Evolutionary conservation across 2,888 invertebrate genomes (phyloP).

Genomic region (Synergus japonicus): DNA sequence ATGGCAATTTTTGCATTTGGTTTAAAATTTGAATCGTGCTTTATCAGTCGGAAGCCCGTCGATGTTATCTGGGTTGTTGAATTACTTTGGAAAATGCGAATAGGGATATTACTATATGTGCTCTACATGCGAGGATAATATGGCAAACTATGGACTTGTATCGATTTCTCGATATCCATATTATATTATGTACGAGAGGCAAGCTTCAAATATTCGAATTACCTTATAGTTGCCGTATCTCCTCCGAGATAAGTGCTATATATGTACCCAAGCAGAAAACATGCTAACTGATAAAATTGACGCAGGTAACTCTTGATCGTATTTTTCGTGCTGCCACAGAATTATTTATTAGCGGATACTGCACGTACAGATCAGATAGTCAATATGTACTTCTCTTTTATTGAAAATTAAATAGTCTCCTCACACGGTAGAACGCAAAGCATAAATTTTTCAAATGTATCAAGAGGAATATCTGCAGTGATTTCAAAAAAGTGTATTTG

Average conservation of each 20-base stretch:
- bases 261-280: slow-evolving; percentile 1
- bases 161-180: slow-evolving; percentile 59
- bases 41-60: slow-evolving; percentile 54
- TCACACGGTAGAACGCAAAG: neutral
- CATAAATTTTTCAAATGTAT: neutral
- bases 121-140: slow-evolving; percentile 52
- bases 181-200: slow-evolving; percentile 38
- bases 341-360: slow-evolving; percentile 12
- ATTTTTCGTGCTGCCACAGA: neutral
- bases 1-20: neutral
- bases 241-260: neutral
- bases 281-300: slow-evolving; percentile 28
- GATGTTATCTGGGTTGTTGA: slow-evolving; percentile 64
- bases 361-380: neutral
- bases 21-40: neutral
- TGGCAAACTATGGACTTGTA: slow-evolving; percentile 56
- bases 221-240: slow-evolving; percentile 8
- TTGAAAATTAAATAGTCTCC: neutral
- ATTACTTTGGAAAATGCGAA: slow-evolving; percentile 63
- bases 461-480: no score
- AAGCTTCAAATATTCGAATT: slow-evolving; percentile 32
- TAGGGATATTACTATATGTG: slow-evolving; percentile 55
- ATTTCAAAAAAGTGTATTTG: no score
- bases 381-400: neutral
- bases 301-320: slow-evolving; percentile 10